Percentiles rank a stretch among this genome's conserved stretches.
Evolutionary conservation across 2,113 vertebrate genomes (phyloP).

Genomic region (Oxygymnocypris stewartii): DNA sequence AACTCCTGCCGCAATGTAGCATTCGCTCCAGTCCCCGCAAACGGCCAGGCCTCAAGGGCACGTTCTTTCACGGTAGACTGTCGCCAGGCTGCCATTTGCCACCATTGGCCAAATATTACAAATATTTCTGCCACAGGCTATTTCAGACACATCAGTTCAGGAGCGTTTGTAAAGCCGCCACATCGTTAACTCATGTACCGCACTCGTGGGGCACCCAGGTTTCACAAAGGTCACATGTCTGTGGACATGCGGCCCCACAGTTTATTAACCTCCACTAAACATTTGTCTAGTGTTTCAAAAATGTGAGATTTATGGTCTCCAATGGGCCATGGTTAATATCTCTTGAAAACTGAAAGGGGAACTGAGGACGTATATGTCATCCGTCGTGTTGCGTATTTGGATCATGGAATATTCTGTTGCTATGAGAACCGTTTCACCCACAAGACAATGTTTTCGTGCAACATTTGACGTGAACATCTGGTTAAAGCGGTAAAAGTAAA

Average conservation of each 20-base stretch:
- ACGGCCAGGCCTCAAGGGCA: conserved; percentile 42
- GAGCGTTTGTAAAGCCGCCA: conserved; percentile 24
- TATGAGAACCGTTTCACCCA: background rate
- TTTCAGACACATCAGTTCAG: conserved; percentile 39
- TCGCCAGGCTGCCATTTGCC: conserved; percentile 14
- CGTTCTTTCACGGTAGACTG: conserved; percentile 32
- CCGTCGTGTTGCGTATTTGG: background rate
- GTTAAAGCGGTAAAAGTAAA: background rate
- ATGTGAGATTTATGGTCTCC: background rate
- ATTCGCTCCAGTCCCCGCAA: background rate
- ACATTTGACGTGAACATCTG: background rate
- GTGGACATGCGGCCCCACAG: background rate
- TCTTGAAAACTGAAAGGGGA: background rate
- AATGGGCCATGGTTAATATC: background rate
- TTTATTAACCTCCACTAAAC: background rate
- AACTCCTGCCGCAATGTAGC: background rate
- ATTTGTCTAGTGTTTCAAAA: background rate
- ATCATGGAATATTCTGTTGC: background rate
- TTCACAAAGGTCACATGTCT: background rate
- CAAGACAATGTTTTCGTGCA: background rate
- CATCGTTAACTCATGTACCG: background rate
- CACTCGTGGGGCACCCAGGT: background rate
- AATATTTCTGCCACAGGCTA: conserved; percentile 44
- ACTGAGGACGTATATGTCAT: background rate
- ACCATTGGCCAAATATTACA: conserved; percentile 46